phyloP scores from a whole-genome alignment of 2,113 vertebrate species.

The Zapus hudsonius region DNA sequence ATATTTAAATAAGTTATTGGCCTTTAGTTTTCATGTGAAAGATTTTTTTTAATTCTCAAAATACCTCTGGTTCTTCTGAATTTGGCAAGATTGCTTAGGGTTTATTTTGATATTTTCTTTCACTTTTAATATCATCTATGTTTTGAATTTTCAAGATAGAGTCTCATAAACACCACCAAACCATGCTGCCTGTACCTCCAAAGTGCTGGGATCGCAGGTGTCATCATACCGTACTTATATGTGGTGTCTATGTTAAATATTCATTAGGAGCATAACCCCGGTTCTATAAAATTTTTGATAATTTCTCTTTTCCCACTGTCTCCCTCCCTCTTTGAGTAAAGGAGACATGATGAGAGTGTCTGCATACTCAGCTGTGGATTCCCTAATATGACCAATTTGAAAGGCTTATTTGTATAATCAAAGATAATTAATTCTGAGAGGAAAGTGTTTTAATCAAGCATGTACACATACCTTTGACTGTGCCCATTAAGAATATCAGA shows the following conservation, averaged over 20 bases:
- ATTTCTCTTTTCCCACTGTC: not conserved
- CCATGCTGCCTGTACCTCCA: too few relatives aligned
- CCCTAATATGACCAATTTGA: not conserved
- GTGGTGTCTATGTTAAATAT: not conserved
- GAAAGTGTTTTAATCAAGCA: not conserved
- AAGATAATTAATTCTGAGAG: not conserved
- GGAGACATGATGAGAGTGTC: not conserved
- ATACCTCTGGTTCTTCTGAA: not conserved
- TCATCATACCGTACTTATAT: not conserved
- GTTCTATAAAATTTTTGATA: not conserved
- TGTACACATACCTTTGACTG: not conserved
- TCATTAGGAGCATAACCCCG: not conserved
- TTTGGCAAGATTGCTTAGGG: not conserved
- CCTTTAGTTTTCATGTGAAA: not conserved
- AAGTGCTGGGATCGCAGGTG: not conserved
- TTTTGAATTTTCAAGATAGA: not conserved
- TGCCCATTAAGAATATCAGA: not conserved
- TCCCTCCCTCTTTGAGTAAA: accelerated
- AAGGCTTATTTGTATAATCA: slow-evolving; percentile 1
- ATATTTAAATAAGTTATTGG: too few relatives aligned
- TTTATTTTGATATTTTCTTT: not conserved
- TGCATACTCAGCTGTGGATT: not conserved
- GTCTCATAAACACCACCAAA: not conserved
- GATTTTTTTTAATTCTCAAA: not conserved
- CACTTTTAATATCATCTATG: not conserved